These are phyloP conservation scores for Caenorhabditis doughertyi DNA, from an alignment of 2,888 invertebrate genomes.

Conservation along the genomic window DNA sequence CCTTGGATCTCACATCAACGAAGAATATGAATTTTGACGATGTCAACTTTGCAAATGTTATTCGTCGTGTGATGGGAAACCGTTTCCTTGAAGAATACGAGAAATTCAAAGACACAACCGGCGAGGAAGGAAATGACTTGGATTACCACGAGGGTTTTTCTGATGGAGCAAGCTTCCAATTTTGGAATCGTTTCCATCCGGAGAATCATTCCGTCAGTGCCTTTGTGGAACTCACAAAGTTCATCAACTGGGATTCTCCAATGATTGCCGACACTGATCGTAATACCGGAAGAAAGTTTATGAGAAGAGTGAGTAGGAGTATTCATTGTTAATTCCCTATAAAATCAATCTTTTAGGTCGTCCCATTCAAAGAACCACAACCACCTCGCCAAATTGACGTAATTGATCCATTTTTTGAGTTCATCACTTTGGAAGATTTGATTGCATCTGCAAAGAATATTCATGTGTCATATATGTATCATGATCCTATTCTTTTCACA, in stretches of 20 bases:
- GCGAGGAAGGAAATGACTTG: background rate
- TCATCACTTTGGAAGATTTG: conserved; percentile 18
- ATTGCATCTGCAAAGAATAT: conserved; percentile 4
- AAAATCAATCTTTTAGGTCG: conserved; percentile 15
- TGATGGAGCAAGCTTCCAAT: background rate
- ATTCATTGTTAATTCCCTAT: no score
- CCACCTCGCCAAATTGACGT: conserved; percentile 36
- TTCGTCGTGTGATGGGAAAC: conserved; percentile 1
- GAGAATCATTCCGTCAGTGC: background rate
- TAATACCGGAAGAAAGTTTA: conserved; percentile 3
- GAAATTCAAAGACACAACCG: background rate
- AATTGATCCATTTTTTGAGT: conserved; percentile 16
- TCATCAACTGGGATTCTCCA: conserved; percentile 47
- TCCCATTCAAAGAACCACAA: conserved; percentile 39
- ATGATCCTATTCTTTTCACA: conserved; percentile 18
- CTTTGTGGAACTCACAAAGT: background rate
- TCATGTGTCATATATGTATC: background rate
- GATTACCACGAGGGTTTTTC: background rate
- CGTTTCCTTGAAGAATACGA: background rate
- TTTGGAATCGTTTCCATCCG: background rate
- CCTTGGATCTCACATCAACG: background rate
- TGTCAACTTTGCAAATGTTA: background rate
- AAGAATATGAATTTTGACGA: background rate
- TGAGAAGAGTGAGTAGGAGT: conserved; percentile 6
- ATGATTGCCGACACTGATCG: conserved; percentile 45